Evolutionary conservation across 1,140 invertebrate species (phyloP).

Genomic region (Latrodectus geometricus): DNA sequence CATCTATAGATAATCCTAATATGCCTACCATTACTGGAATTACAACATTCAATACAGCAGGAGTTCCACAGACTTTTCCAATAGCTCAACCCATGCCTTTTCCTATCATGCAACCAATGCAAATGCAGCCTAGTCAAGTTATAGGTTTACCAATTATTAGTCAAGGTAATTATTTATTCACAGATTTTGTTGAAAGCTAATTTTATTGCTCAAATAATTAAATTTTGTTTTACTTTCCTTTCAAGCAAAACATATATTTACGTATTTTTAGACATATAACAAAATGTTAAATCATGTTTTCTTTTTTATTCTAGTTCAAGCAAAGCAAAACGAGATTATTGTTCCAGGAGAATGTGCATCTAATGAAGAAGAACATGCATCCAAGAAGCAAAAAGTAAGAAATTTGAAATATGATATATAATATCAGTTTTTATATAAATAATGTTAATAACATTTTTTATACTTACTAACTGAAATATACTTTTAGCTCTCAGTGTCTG

Average conservation of each 20-base stretch:
- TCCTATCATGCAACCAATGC: neutral
- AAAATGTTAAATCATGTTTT: no score
- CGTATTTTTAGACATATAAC: no score
- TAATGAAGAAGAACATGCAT: neutral
- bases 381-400: constrained; percentile 17
- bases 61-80: constrained; percentile 22
- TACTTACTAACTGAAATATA: no score
- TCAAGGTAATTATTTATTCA: neutral
- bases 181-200: no score
- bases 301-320: neutral
- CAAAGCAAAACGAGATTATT: constrained; percentile 12
- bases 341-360: neutral
- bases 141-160: constrained; percentile 2
- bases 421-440: no score
- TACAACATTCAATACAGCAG: constrained; percentile 4
- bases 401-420: no score
- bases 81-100: constrained; percentile 2
- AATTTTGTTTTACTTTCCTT: no score
- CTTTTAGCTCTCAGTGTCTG: no score
- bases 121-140: constrained; percentile 4
- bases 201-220: no score
- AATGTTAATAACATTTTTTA: no score
- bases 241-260: no score
- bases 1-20: constrained; percentile 11
- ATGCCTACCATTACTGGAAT: constrained; percentile 31